Evolutionary conservation across 2,888 invertebrate genomes (phyloP).

Genomic region (Stenchaetothrips biformis): DNA sequence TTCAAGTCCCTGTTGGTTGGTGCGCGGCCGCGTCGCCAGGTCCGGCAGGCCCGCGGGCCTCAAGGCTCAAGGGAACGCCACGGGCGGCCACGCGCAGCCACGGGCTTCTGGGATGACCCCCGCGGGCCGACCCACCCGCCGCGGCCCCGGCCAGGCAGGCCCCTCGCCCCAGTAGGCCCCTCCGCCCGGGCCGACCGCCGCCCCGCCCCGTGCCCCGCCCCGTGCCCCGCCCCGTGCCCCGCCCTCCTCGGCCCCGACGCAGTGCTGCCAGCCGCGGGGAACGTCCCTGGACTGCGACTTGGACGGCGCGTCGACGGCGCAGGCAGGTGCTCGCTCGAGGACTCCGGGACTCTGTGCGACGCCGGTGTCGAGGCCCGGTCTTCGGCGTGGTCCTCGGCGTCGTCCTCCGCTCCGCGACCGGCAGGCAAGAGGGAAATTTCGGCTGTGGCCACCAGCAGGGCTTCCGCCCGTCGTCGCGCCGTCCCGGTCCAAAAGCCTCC

Average conservation of each 20-base stretch:
- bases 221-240: not conserved
- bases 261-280: not conserved
- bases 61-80: no score
- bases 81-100: no score
- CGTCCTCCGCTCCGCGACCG: no score
- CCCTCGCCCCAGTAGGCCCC: not conserved
- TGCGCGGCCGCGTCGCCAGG: no score
- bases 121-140: no score
- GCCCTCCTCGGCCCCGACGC: not conserved
- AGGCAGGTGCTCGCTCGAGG: no score
- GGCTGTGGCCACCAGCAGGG: not conserved
- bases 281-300: not conserved
- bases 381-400: no score
- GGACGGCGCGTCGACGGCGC: not conserved
- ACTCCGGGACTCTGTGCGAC: no score
- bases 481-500: not conserved
- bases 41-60: no score
- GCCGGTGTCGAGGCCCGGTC: no score
- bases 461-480: not conserved
- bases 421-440: not conserved
- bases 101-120: no score
- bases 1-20: no score
- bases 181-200: not conserved
- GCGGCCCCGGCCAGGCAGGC: not conserved
- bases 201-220: slow-evolving; percentile 6